Conservation (phyloP, 2,797 vertebrate genomes). For the Mus caroli region DNA sequence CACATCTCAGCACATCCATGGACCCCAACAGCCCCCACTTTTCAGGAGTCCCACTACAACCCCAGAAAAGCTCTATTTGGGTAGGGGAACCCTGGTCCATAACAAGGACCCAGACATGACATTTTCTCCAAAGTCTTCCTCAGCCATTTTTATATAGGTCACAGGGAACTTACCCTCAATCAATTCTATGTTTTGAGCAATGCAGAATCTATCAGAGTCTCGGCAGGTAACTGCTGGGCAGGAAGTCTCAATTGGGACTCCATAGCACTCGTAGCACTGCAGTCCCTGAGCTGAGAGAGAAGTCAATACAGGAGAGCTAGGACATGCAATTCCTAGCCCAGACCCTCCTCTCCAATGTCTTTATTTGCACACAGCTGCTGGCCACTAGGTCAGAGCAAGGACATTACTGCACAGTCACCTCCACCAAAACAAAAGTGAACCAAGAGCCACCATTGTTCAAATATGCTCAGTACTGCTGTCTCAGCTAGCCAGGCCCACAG, state of each 20-base stretch:
- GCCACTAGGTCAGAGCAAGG: background rate
- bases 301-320: background rate
- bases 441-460: background rate
- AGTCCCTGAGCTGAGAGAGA: background rate
- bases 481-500: background rate
- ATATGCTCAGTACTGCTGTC: background rate
- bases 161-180: background rate
- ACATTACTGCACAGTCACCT: background rate
- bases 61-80: background rate
- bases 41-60: background rate
- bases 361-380: background rate
- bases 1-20: background rate
- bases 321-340: background rate
- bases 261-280: fast-evolving
- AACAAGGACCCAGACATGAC: background rate
- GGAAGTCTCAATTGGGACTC: fast-evolving
- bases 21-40: background rate
- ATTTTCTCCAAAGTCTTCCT: background rate
- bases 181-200: fast-evolving
- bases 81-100: background rate
- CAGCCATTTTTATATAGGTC: no score
- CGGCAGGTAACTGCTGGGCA: fast-evolving
- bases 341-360: background rate
- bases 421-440: no score
- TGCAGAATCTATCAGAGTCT: fast-evolving